Base-by-base conservation (phyloP, 2,888 invertebrate genomes). In the Cyrtodaria siliqua region DNA sequence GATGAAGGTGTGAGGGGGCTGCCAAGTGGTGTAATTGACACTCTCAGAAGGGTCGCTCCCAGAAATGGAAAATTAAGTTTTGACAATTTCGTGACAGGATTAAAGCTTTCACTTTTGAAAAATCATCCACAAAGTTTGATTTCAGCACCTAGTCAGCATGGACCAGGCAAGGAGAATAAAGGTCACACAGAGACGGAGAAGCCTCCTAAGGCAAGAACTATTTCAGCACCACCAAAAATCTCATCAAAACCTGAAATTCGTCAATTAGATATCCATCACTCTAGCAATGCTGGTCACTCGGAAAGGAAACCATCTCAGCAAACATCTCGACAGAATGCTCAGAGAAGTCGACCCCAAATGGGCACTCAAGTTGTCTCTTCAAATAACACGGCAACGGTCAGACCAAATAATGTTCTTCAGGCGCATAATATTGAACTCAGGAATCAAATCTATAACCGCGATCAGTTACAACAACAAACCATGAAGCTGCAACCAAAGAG, bases 31-130 rank as follows among this genome's bases (percentile, higher is more conserved):
- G 97, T 98, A 3, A 95, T 98, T 61, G 97, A 97, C 86, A 97
- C 97, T 88, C 94, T 98, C 62, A 95, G 97, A 85, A 97, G 97
- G 93, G 97, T 98, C 12, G 97, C 97, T 42, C 98, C 98, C 2
- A 95, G 96, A 49, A 97, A 96, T 91, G 98, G 98, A 4, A 94
- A 97, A 83, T 93, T 97, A 61, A 96, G 96, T 42, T 99, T 99
- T 92, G 98, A 98, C 89, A 95, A 97, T 70, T 98, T 98, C 93
- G 98, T 98, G 92, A 96, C 97, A 1, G 98, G 98, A 0, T 94
- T 98, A 20, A 97, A 97, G 94, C 96, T 98, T 84, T 97, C 97
- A 85, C 94, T 98, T 56, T 93, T 97, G 69, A 84, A 77, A 29
- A 86, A 67, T 24, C n/a, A n/a, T n/a, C 82, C 69, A 33, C 27